Base-by-base conservation (phyloP, 2,113 vertebrate species). In the Uria lomvia region DNA sequence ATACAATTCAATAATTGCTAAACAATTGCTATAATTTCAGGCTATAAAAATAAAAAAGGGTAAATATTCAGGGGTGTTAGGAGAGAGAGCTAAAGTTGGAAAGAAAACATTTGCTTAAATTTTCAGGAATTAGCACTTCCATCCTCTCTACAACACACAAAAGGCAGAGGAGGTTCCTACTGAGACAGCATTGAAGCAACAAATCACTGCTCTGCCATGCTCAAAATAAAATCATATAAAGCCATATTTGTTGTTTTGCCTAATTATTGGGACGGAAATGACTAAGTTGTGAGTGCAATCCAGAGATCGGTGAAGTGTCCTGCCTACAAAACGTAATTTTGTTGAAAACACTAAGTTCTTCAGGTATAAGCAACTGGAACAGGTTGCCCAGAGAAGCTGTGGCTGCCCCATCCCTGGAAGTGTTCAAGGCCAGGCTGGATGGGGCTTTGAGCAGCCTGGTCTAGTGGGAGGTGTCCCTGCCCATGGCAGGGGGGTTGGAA, bases 21-120 rank as follows among this genome's bases (percentile, higher is more conserved):
- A 65, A 96, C 32, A 92, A 43, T 30, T 79, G 58, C 53, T 74
- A 42, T 55, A 82, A 90, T 94, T 95, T 87, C 59, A 91, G 85
- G 49, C 32, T 49, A 55, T 40, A 81, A 68, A 91, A 43, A 75
- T n/a, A 92, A 36, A 89, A n/a, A 47, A 53, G 24, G 38, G 87
- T 87, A 84, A 95, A 81, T 71, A 75, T 36, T 89, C 47, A 60
- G 38, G 17, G 34, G 30, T 58, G 14, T 79, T 82, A 63, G 36
- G 27, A 86, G 15, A 58, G 42, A 94, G 24, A 58, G 18, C 24
- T 92, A 92, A 92, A 92, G 76, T 6, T 60, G 47, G 53, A 92
- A 94, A 49, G 9, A 95, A 95, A 92, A 58, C 11, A 9, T 56
- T 89, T 90, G 30, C 74, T 60, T 78, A 59, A 29, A 85, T 82